Base-by-base conservation (phyloP, 2,797 vertebrate species). In the Mus spretus region DNA sequence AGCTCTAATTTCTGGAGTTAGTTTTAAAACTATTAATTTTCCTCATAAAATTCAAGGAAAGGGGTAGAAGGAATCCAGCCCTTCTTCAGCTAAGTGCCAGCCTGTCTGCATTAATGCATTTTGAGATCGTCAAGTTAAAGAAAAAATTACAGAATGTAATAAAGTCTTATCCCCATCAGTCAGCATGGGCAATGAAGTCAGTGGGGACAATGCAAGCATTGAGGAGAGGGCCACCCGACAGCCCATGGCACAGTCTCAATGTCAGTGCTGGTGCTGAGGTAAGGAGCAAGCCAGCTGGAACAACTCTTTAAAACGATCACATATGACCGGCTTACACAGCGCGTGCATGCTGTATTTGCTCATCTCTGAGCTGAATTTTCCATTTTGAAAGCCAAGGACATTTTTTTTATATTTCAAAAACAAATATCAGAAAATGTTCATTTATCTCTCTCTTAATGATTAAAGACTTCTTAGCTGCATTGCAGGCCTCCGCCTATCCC, bases 221-320 rank as follows among this genome's bases (percentile, higher is more conserved):
- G 90, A 97, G 61, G 50, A 59, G 61, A 34, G 53, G 8, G 70
- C 74, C 57, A 95, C 31, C 57, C 79, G 88, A 94, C 92, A 90
- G 55, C 89, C 9, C 74, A 80, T 91, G 95, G 95, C 1, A 2
- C 67, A 13, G 50, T 75, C 93, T 80, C 81, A 72, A 22, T 89
- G 82, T 87, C 50, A 44, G 79, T 47, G 28, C 37, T 77, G 57
- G 81, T 0, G 61, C 91, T 97, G 96, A 97, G 93, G 96, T 97
- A 97, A 97, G 95, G 22, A 61, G 4, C 34, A 55, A 28, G 57
- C 93, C 97, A 98, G 97, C 97, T 98, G 96, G 75, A 55, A 94
- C 97, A 97, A 97, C 97, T 96, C 83, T 87, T 97, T 96, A 93
- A 96, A 93, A 95, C 89, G 82, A 93, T 97, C 94, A 44, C 77